phyloP scores from a whole-genome alignment of 2,797 vertebrate genomes.

The Champsocephalus esox region DNA sequence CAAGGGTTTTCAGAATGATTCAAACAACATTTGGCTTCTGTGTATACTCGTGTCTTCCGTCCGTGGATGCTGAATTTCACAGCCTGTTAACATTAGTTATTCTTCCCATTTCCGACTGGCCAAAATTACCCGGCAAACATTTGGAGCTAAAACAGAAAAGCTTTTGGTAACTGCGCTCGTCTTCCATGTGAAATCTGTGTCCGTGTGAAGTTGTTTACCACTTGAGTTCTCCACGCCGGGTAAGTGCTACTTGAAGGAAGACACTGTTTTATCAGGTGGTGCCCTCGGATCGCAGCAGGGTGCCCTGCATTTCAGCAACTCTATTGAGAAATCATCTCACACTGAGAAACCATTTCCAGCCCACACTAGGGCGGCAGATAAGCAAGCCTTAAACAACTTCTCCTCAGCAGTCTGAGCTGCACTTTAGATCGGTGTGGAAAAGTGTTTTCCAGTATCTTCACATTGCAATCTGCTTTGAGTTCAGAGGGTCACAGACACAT shows the following conservation, averaged over 20 bases:
- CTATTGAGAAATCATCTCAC: constrained; percentile 60
- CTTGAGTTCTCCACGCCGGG: constrained; percentile 47
- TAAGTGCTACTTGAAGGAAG: constrained; percentile 63
- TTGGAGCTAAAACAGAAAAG: constrained; percentile 25
- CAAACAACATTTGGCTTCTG: constrained; percentile 47
- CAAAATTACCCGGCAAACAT: constrained; percentile 28
- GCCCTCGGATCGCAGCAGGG: constrained; percentile 65
- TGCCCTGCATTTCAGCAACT: constrained; percentile 62
- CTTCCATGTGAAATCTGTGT: constrained; percentile 39
- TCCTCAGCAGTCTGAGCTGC: constrained; percentile 35
- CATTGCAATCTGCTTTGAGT: constrained; percentile 7
- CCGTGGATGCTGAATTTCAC: constrained; percentile 37
- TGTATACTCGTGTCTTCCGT: constrained; percentile 39
- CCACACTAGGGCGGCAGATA: constrained; percentile 42
- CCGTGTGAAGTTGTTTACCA: constrained; percentile 65
- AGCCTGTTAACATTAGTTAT: constrained; percentile 33
- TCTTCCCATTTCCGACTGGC: constrained; percentile 6
- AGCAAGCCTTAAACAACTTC: constrained; percentile 54
- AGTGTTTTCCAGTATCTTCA: constrained; percentile 4
- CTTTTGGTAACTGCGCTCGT: constrained; percentile 17
- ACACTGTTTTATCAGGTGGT: constrained; percentile 63
- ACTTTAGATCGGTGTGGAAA: constrained; percentile 30
- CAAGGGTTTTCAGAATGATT: constrained; percentile 49
- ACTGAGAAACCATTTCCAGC: constrained; percentile 67
- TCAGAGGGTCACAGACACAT: constrained; percentile 2